Evolutionary conservation across 2,888 invertebrate species (phyloP), one percentile per base, ranked within the genome.

Genomic region (Lasius fuliginosus): DNA sequence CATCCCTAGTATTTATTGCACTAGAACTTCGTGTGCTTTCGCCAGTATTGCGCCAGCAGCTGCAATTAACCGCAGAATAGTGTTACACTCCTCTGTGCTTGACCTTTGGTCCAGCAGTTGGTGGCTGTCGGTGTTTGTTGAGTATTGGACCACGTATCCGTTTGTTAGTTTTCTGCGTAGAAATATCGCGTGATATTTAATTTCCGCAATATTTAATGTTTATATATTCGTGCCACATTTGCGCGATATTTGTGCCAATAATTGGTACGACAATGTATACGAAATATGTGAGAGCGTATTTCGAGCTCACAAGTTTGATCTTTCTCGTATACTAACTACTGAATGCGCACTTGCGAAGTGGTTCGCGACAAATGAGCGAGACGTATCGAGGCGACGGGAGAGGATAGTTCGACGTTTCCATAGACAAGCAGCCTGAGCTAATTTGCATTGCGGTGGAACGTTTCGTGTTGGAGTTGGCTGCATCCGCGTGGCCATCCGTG

Each of bases 361-460:
- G 71, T 53, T 11, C 42, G 23, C 42, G 73, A 81, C 79, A 81
- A 81, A 81, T 81, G 74, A 65, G 53, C 40, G 46, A 81, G 79
- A 83, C 46, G 58, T 53, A 53, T 49, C 46, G 53, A 23, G 8
- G 12, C 46, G 46, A 82, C 81, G 71, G 36, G 68, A 62, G 76
- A 84, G 85, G 85, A 87, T 88, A 84, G 89, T 88, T 86, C 69
- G 73, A 68, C 77, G 76, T 86, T 81, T 84, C 75, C 68, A 58
- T 85, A 82, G 79, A 86, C 73, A 87, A 86, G 88, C 86, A 84
- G 86, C 85, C 68, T 60, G 73, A 82, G 86, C 86, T 90, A 91
- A 92, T 92, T 92, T 92, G 90, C 91, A 92, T 92, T 92, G 92
- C 88, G 92, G 88, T 88, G 84, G 86, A 85, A 88, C 87, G 81